These are phyloP conservation scores for Nannospalax galili DNA, from an alignment of 2,113 vertebrate species.

Conservation along the genomic window DNA sequence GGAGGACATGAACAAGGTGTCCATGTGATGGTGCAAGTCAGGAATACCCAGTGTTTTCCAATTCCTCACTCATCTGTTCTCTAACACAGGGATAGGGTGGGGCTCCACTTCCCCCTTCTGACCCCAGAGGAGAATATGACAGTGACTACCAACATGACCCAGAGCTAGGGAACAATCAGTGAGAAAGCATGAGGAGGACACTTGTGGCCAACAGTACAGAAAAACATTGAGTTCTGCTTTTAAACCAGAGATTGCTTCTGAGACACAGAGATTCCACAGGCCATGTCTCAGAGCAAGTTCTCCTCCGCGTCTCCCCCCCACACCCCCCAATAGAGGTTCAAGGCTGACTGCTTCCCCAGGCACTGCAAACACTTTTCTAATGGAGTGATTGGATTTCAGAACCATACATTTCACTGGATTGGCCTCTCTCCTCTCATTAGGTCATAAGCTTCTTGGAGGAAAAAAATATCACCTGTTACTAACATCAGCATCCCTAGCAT, in stretches of 20 bases:
- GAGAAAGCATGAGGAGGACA: too few species aligned
- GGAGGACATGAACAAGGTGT: neutral
- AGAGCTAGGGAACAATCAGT: too few species aligned
- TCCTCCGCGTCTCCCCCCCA: too few species aligned
- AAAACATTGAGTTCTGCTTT: neutral
- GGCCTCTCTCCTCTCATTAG: neutral
- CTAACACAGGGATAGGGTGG: neutral
- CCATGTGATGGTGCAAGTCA: neutral
- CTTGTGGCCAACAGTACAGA: too few species aligned
- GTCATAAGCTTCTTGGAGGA: neutral
- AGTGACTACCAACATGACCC: too few species aligned
- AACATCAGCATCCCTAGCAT: neutral
- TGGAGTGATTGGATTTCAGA: neutral
- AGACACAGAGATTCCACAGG: too few species aligned
- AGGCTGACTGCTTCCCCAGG: neutral
- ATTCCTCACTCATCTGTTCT: neutral
- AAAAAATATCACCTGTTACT: neutral
- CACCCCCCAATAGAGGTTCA: too few species aligned
- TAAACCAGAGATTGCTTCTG: neutral
- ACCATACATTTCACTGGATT: neutral
- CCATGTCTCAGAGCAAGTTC: neutral
- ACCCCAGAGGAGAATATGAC: neutral
- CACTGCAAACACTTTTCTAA: neutral
- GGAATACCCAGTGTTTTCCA: neutral
- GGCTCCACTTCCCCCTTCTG: neutral